phyloP scores from a whole-genome alignment of 2,113 vertebrate genomes.

The Cyprinodon tularosa region DNA sequence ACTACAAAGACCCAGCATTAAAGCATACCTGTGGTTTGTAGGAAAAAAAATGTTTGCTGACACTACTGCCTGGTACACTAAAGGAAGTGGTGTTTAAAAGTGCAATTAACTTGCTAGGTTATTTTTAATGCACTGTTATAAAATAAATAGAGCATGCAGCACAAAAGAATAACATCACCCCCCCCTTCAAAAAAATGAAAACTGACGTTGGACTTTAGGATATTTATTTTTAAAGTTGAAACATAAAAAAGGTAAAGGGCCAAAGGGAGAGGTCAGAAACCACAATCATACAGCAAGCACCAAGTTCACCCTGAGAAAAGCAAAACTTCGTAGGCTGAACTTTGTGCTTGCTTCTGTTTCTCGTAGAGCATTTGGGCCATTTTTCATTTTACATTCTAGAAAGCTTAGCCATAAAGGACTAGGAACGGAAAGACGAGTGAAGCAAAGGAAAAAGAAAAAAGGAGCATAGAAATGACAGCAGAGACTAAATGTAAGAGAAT shows the following conservation, averaged over 20 bases:
- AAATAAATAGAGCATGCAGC: background rate
- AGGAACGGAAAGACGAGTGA: conserved; percentile 76
- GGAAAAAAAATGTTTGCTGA: conserved; percentile 23
- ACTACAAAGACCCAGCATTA: conserved; percentile 34
- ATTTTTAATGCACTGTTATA: conserved; percentile 7
- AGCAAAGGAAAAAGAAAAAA: conserved; percentile 65
- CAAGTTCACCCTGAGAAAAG: conserved; percentile 74
- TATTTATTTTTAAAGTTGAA: background rate
- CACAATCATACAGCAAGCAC: conserved; percentile 67
- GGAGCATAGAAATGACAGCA: conserved; percentile 53
- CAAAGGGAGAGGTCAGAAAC: conserved; percentile 65
- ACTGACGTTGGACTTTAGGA: conserved; percentile 9
- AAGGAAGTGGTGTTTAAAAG: conserved; percentile 21
- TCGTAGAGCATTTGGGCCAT: conserved; percentile 99
- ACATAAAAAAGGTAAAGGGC: conserved; percentile 24
- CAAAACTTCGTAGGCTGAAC: conserved; percentile 91
- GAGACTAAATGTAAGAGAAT: conserved; percentile 25
- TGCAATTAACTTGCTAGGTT: conserved; percentile 24
- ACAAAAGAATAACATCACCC: conserved; percentile 20
- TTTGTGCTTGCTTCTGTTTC: conserved; percentile 94
- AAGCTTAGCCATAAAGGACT: conserved; percentile 99
- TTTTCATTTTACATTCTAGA: conserved; percentile 99
- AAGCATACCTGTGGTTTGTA: conserved; percentile 60
- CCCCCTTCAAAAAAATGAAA: background rate
- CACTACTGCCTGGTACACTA: conserved; percentile 24